These are phyloP conservation scores for Engraulis encrasicolus DNA, from an alignment of 2,113 vertebrate species.

Conservation along the genomic window DNA sequence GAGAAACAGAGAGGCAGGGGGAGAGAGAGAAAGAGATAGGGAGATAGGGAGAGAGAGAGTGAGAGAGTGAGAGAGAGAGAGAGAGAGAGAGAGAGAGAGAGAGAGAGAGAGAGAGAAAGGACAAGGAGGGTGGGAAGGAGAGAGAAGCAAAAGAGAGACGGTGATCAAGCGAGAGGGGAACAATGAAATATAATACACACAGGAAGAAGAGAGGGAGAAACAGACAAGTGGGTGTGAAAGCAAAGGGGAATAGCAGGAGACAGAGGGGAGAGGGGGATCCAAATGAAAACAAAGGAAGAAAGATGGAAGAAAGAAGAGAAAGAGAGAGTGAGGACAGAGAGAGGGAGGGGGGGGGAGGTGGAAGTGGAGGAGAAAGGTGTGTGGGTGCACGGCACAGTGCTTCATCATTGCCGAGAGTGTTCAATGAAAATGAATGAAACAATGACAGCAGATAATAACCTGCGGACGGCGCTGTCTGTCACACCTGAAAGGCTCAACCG, in stretches of 20 bases:
- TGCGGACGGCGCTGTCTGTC: slow-evolving; percentile 46
- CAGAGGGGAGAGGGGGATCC: too few species aligned
- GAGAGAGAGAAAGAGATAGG: slow-evolving; percentile 25
- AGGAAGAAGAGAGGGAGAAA: too few species aligned
- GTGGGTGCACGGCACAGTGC: slow-evolving; percentile 57
- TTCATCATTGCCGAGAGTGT: slow-evolving; percentile 72
- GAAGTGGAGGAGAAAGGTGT: slow-evolving; percentile 67
- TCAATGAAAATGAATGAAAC: slow-evolving; percentile 77
- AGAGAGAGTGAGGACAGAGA: slow-evolving; percentile 20
- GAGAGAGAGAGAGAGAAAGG: not conserved
- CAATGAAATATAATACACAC: too few species aligned
- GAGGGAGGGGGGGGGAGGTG: not conserved
- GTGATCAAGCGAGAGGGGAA: too few species aligned
- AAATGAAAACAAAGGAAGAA: not conserved
- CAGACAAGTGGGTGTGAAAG: not conserved
- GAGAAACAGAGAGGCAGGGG: slow-evolving; percentile 27
- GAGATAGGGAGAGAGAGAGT: slow-evolving; percentile 63
- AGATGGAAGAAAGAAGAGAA: slow-evolving; percentile 61
- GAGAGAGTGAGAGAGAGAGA: slow-evolving; percentile 4
- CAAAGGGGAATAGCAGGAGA: too few species aligned
- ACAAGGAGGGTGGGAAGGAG: not conserved
- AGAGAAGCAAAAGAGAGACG: not conserved
- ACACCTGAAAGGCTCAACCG: slow-evolving; percentile 39
- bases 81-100: not conserved
- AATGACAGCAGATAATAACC: slow-evolving; percentile 74